These are phyloP conservation scores for Meandrina meandrites DNA, from an alignment of 92 coral and sea anemone species.

Conservation along the genomic window DNA sequence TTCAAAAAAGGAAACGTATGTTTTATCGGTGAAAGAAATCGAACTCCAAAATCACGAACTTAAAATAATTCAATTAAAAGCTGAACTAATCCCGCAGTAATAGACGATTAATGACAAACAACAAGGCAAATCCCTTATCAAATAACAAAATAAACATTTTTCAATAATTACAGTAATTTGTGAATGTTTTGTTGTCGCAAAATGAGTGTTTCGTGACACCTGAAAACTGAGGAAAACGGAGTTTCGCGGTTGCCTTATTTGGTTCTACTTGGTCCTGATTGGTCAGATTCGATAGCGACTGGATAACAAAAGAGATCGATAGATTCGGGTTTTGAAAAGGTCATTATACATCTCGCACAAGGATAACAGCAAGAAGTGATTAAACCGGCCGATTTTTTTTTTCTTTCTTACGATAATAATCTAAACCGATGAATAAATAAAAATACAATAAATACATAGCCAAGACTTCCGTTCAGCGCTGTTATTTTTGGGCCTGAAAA, in stretches of 20 bases:
- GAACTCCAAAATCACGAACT: not conserved
- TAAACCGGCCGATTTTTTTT: too few relatives aligned
- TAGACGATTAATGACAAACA: not conserved
- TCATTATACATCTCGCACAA: too few relatives aligned
- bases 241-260: conserved; percentile 22
- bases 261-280: conserved; percentile 43
- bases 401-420: too few relatives aligned
- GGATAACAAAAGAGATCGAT: conserved; percentile 10
- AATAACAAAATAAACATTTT: conserved; percentile 1
- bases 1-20: not conserved
- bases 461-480: not conserved
- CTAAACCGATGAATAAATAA: not conserved
- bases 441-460: not conserved
- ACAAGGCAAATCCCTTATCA: not conserved
- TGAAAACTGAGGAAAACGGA: not conserved
- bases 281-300: conserved; percentile 47
- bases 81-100: not conserved
- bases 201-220: conserved; percentile 30
- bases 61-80: not conserved
- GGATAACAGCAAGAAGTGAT: too few relatives aligned
- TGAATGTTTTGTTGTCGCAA: not conserved
- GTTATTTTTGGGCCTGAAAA: not conserved
- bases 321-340: conserved; percentile 17
- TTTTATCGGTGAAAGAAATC: not conserved
- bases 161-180: not conserved